phyloP scores from a whole-genome alignment of 1,140 invertebrate species.

The Eriosoma lanigerum region DNA sequence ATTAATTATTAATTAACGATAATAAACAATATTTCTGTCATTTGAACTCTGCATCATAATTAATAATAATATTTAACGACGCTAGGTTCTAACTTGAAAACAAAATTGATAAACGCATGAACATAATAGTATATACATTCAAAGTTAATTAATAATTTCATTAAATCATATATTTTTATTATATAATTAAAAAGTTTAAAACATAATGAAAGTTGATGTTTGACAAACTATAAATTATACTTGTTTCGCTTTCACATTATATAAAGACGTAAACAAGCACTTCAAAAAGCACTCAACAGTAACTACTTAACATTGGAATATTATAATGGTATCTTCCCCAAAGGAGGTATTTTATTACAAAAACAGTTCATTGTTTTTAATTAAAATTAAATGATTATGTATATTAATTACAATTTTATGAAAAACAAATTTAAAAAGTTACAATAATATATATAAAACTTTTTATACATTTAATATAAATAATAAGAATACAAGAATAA shows the following conservation, averaged over 20 bases:
- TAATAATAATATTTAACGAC: no score
- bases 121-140: background rate
- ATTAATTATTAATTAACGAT: no score
- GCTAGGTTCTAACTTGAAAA: no score
- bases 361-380: conserved; percentile 25
- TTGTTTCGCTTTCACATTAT: conserved; percentile 4
- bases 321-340: conserved; percentile 1
- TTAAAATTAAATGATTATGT: conserved; percentile 7
- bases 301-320: conserved; percentile 25
- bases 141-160: background rate
- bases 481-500: no score
- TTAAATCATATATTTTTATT: background rate
- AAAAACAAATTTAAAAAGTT: background rate
- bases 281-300: conserved; percentile 34
- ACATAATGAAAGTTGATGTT: background rate
- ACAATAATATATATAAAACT: no score
- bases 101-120: no score
- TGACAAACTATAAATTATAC: conserved; percentile 18
- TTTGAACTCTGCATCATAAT: no score
- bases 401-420: background rate
- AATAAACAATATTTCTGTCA: no score
- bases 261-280: conserved; percentile 27
- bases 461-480: no score
- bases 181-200: conserved; percentile 25
- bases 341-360: conserved; percentile 1